These are phyloP conservation scores for Callospermophilus lateralis DNA, from an alignment of 2,113 vertebrate genomes.

Conservation along the genomic window DNA sequence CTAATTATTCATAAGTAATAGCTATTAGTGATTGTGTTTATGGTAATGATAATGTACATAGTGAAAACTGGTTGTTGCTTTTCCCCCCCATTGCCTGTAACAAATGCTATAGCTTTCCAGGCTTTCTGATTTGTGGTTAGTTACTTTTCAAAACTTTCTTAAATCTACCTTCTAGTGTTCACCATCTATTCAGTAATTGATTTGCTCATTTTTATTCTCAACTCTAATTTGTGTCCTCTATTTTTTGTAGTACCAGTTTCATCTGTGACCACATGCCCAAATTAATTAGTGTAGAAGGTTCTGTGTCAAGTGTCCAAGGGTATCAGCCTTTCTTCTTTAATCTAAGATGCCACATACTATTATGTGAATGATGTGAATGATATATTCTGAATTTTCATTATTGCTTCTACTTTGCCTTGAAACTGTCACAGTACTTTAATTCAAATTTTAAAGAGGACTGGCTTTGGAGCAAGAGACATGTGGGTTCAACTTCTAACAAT, in stretches of 20 bases:
- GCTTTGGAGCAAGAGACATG: neutral
- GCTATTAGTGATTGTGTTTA: neutral
- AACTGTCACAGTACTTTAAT: neutral
- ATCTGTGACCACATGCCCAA: neutral
- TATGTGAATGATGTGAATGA: neutral
- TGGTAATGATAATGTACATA: neutral
- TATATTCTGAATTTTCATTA: neutral
- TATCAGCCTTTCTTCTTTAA: neutral
- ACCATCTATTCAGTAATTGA: neutral
- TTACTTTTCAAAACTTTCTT: neutral
- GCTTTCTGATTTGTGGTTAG: conserved; percentile 17
- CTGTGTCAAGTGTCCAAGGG: neutral
- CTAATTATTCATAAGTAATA: conserved; percentile 31
- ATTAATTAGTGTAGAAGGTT: neutral
- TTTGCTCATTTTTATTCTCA: neutral
- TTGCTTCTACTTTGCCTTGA: conserved; percentile 42
- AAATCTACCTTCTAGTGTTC: neutral
- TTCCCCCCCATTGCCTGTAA: neutral
- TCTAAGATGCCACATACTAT: neutral
- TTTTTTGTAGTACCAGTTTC: neutral
- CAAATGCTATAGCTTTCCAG: neutral
- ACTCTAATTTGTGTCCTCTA: conserved; percentile 1
- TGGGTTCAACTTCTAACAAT: neutral
- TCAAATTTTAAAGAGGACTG: neutral
- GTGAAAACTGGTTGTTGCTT: neutral